Base-by-base conservation (phyloP, 2,888 invertebrate species). In the Aphidius colemani region DNA sequence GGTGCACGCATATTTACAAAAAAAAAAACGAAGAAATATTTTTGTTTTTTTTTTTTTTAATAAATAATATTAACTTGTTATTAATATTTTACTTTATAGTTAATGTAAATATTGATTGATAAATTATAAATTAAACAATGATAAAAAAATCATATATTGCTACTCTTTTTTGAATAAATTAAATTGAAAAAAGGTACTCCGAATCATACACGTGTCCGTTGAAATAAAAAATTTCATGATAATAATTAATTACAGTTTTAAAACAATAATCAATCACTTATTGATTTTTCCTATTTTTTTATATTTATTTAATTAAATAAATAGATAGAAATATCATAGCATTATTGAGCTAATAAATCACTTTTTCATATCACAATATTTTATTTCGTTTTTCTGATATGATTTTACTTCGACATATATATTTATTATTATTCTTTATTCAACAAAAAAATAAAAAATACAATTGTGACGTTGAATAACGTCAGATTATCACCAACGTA, bases 1-100 rank as follows among this genome's bases (percentile, higher is more conserved):
- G 81, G 74, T 67, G 77, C 78, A 45, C 57, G 57, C 57, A 57
- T 57, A 57, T 57, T 57, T 46, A 44, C 9, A 7, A 57, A 57
- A 30, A 30, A 30, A 30, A 5, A 30, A 30, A 30, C 5, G 5
- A 30, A 30, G 1, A 30, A 30, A 30, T 30, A 43, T 10, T 44
- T 2, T 45, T 45, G 7, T 6, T 45, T 40, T 58, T 59, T n/a
- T 41, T 45, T 53, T 53, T n/a, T 51, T 49, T 1, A 0, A 49
- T 7, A 30, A 49, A 49, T 49, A 49, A 30, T 30, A 5, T 30
- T 30, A 5, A 30, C 5, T 30, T 30, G 30, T 30, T 30, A 5
- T 30, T 30, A 5, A 30, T 30, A 30, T 5, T 30, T 30, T 30
- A 30, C 3, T 30, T 30, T 30, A 41, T 55, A 11, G 41, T 43